These are phyloP conservation scores for Chlorops oryzae DNA, from an alignment of 1,140 invertebrate genomes.

Conservation along the genomic window DNA sequence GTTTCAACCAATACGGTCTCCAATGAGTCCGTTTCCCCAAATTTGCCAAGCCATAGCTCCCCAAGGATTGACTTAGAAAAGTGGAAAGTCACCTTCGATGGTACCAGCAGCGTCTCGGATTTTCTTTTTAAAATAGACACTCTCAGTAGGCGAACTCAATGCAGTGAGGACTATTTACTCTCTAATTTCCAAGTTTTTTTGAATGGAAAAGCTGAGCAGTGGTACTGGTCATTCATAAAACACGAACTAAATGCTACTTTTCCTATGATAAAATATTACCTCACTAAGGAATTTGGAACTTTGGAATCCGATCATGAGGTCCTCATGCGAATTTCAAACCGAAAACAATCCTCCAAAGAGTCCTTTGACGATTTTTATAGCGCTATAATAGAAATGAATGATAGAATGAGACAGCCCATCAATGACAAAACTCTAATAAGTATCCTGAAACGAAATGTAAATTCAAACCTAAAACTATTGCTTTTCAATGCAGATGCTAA, in stretches of 20 bases:
- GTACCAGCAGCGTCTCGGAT: no score
- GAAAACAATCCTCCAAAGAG: background rate
- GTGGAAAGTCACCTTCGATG: no score
- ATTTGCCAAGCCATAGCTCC: no score
- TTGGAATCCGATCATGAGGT: background rate
- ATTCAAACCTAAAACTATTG: background rate
- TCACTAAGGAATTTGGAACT: background rate
- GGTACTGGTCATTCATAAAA: conserved; percentile 3
- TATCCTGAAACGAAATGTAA: conserved; percentile 3
- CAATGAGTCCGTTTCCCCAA: no score
- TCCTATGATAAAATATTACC: no score
- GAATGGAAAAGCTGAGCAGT: background rate
- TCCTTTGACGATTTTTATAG: background rate
- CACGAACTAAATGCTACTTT: background rate
- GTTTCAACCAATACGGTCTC: no score
- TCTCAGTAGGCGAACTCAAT: no score
- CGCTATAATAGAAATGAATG: no score
- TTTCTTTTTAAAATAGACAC: no score
- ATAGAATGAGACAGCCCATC: no score
- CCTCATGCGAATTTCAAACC: background rate
- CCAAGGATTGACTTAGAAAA: no score
- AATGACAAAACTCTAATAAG: no score
- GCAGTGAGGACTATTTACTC: background rate
- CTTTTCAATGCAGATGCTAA: background rate
- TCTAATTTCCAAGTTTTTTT: background rate